Percentiles rank a stretch among this genome's conserved stretches.
phyloP scores from a whole-genome alignment of 2,888 invertebrate species.

The Dioctria linearis region DNA sequence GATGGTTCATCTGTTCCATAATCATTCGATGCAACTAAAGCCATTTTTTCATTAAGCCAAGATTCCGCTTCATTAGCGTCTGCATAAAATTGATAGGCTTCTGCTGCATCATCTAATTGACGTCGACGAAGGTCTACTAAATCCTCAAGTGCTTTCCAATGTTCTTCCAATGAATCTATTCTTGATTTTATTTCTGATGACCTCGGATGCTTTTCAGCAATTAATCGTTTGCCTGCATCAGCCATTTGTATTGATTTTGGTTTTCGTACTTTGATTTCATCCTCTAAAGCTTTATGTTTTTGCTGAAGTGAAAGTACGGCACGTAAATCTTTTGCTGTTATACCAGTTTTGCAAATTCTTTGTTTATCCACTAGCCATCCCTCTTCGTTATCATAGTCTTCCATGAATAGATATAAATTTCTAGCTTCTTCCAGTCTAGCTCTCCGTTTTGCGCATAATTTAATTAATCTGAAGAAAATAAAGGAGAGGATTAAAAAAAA shows the following conservation, averaged over 20 bases:
- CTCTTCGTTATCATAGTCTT: constrained; percentile 98
- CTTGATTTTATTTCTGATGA: constrained; percentile 86
- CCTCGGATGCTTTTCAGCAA: constrained; percentile 86
- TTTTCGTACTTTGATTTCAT: constrained; percentile 84
- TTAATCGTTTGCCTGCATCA: constrained; percentile 80
- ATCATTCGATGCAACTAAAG: constrained; percentile 90
- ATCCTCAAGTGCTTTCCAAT: constrained; percentile 92
- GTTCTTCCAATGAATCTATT: constrained; percentile 83
- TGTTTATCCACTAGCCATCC: constrained; percentile 97
- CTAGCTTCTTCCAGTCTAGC: constrained; percentile 91
- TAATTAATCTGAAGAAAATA: constrained; percentile 62
- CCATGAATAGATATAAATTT: constrained; percentile 94
- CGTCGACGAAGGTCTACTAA: constrained; percentile 82
- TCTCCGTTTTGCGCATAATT: constrained; percentile 76
- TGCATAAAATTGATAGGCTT: constrained; percentile 96
- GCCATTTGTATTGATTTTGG: constrained; percentile 81
- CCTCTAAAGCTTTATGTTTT: constrained; percentile 91
- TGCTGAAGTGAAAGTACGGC: constrained; percentile 91
- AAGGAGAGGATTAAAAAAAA: neutral
- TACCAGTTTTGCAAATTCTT: constrained; percentile 92
- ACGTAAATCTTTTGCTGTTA: constrained; percentile 92
- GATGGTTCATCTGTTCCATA: constrained; percentile 94
- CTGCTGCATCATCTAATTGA: constrained; percentile 88
- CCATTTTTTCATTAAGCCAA: constrained; percentile 96
- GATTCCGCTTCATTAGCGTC: constrained; percentile 98